Conservation (phyloP, 2,113 vertebrate species). For the Lutjanus erythropterus region DNA sequence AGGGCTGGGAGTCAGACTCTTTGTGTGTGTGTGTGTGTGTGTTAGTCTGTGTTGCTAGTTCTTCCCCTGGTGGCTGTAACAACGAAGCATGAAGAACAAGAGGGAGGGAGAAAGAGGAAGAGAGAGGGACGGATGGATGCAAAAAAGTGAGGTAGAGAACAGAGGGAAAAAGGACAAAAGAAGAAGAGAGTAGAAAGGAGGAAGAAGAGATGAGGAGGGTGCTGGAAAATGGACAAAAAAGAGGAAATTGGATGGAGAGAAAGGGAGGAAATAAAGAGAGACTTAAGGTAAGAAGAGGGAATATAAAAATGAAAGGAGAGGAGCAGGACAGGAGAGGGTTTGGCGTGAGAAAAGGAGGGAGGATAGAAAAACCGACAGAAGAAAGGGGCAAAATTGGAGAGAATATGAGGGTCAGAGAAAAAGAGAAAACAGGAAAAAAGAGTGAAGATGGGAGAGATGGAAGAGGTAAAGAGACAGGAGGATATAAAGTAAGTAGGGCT, state of each 20-base stretch:
- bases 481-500: too few relatives aligned
- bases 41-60: slow-evolving; percentile 38
- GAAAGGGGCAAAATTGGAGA: not conserved
- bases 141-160: not conserved
- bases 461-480: not conserved
- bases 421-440: not conserved
- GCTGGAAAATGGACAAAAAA: not conserved
- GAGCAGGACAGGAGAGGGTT: not conserved
- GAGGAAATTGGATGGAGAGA: not conserved
- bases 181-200: not conserved
- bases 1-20: slow-evolving; percentile 56
- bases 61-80: slow-evolving; percentile 70
- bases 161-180: not conserved
- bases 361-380: not conserved
- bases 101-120: not conserved
- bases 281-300: not conserved
- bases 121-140: not conserved
- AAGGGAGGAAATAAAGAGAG: not conserved
- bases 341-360: not conserved
- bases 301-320: not conserved
- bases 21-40: slow-evolving; percentile 47
- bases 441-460: not conserved
- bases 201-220: not conserved
- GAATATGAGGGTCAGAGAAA: too few relatives aligned
- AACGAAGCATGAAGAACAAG: slow-evolving; percentile 67